A percentile compares a stretch with the other conserved stretches of the same genome.
Conservation (phyloP, 2,113 vertebrate species). For the Talpa occidentalis region DNA sequence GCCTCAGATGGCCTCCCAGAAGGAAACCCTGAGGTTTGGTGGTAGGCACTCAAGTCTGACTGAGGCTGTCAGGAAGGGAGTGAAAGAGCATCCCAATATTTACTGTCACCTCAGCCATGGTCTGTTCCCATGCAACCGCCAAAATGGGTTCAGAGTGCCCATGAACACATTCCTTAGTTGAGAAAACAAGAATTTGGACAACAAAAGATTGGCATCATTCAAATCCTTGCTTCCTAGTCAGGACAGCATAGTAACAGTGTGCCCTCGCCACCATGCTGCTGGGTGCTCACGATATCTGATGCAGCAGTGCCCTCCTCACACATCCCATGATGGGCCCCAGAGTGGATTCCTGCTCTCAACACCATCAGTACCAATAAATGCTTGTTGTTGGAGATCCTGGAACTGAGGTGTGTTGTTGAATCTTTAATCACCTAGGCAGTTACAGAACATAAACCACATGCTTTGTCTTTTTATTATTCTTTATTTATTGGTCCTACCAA, state of each 20-base stretch:
- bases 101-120: neutral
- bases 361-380: neutral
- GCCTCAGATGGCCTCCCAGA: neutral
- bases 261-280: neutral
- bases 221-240: neutral
- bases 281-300: too few relatives aligned
- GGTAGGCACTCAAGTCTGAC: neutral
- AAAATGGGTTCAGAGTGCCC: neutral
- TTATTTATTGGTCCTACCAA: conserved; percentile 95
- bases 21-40: neutral
- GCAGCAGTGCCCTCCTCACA: neutral
- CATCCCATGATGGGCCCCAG: neutral
- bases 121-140: neutral
- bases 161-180: neutral
- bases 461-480: conserved; percentile 79
- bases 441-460: conserved; percentile 41
- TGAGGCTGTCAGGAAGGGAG: neutral
- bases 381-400: neutral
- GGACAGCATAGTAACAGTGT: neutral
- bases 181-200: neutral
- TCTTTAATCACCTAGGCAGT: neutral
- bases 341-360: neutral
- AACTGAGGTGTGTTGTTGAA: neutral
- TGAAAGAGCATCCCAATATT: neutral
- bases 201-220: neutral